Evolutionary conservation across 2,888 invertebrate genomes (phyloP), one percentile per base, ranked within the genome.

Genomic region (Lithophane leautieri): DNA sequence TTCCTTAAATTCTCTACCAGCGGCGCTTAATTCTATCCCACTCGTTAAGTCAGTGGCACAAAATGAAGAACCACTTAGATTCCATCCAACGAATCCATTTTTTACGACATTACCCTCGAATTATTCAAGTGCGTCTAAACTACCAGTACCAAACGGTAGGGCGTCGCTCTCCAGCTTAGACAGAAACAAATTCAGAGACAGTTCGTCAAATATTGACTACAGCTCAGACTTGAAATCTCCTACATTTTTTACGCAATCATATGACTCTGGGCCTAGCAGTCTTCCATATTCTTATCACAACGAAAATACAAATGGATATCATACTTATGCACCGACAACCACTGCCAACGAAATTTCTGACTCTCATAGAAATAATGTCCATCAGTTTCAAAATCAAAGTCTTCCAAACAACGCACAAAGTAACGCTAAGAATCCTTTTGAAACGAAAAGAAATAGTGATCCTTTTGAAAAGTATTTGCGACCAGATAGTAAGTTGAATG

Each of bases 71-170:
- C 91, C 93, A 65, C 90, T 92, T 62, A 93, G 91, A 90, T 94
- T 96, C 87, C 96, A 96, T 86, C 96, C 96, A 71, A 96, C 96
- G 47, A 96, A 96, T 89, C 96, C 96, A 70, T 96, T 96, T 92
- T 96, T 96, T 90, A 95, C 96, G 69, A 96, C 95, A 81, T 91
- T 96, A 88, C 95, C 96, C 75, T 92, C 94, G 72, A 95, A 94
- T 90, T 92, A 94, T 87, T 92, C 94, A 78, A 95, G 92, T 93
- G 89, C 94, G 92, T 96, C 96, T 89, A 96, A 94, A 91, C 90
- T 96, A 84, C 96, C 96, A 22, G 90, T 96, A 84, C 95, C 95
- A 69, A 96, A 96, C 78, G 93, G 95, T 77, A 93, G 92, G 89
- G 80, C 93, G 40, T 89, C 92, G 28, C 86, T 92, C 69, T 90